phyloP scores from a whole-genome alignment of 2,797 vertebrate species.

The Microctenopoma stevenorrisi region DNA sequence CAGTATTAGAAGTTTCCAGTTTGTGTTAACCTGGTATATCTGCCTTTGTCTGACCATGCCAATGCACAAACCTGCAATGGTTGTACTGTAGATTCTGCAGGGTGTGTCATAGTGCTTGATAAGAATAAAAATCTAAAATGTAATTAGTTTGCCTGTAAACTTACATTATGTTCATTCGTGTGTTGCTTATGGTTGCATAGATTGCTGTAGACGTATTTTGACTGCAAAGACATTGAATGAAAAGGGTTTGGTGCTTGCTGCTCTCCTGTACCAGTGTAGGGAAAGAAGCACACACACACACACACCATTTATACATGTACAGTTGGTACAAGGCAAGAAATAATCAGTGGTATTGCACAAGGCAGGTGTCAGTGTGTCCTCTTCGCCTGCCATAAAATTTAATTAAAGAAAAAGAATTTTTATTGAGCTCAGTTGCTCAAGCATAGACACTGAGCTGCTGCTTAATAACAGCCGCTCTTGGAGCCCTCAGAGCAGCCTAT shows the following conservation, averaged over 20 bases:
- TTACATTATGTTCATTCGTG: slow-evolving; percentile 33
- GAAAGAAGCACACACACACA: slow-evolving; percentile 9
- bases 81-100: slow-evolving; percentile 39
- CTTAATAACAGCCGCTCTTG: slow-evolving; percentile 71
- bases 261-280: slow-evolving; percentile 16
- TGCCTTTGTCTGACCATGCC: slow-evolving; percentile 6
- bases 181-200: slow-evolving; percentile 4
- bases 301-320: slow-evolving; percentile 18
- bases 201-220: slow-evolving; percentile 27
- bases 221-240: slow-evolving; percentile 2
- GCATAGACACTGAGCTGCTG: slow-evolving; percentile 57
- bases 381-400: slow-evolving; percentile 79
- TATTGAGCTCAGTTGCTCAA: slow-evolving; percentile 73
- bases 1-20: slow-evolving; percentile 72
- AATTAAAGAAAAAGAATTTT: slow-evolving; percentile 83
- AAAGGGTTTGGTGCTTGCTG: slow-evolving; percentile 28
- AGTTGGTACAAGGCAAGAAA: slow-evolving; percentile 59
- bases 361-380: slow-evolving; percentile 80
- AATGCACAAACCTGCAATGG: background rate
- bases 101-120: slow-evolving; percentile 31
- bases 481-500: slow-evolving; percentile 52
- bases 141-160: slow-evolving; percentile 47
- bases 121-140: slow-evolving; percentile 20
- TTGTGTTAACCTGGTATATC: slow-evolving; percentile 40
- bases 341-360: slow-evolving; percentile 62